These are phyloP conservation scores for Cebidichthys violaceus DNA, from an alignment of 2,113 vertebrate genomes.

Conservation along the genomic window DNA sequence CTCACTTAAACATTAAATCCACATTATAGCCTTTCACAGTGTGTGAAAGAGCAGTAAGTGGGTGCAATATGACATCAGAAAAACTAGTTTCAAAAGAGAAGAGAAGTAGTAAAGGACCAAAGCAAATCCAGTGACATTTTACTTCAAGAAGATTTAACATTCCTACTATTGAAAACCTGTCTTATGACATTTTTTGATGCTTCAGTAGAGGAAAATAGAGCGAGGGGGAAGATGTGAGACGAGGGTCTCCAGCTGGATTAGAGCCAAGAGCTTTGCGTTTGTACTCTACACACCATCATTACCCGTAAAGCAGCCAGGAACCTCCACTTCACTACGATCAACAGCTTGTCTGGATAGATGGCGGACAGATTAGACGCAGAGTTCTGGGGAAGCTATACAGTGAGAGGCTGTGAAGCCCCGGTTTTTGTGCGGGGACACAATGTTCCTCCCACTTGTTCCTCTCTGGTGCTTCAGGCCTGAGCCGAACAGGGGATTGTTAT, in stretches of 20 bases:
- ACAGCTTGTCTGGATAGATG: neutral
- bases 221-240: neutral
- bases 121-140: neutral
- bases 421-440: slow-evolving; percentile 25
- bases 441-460: slow-evolving; percentile 33
- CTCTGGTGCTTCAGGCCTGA: slow-evolving; percentile 4
- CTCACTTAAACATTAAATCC: slow-evolving; percentile 9
- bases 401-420: neutral
- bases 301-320: neutral
- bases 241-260: slow-evolving; percentile 27
- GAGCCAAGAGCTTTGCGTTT: slow-evolving; percentile 2
- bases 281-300: neutral
- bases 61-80: neutral
- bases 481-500: neutral
- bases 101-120: neutral
- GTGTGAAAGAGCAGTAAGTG: neutral
- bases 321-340: neutral
- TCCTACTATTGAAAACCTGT: neutral
- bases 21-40: neutral
- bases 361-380: neutral
- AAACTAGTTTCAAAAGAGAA: neutral
- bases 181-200: neutral
- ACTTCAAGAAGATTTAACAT: neutral
- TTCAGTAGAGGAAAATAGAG: neutral
- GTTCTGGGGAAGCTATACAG: neutral